phyloP scores from a whole-genome alignment of 2,113 vertebrate genomes.

The Corythornis madagascariensis region DNA sequence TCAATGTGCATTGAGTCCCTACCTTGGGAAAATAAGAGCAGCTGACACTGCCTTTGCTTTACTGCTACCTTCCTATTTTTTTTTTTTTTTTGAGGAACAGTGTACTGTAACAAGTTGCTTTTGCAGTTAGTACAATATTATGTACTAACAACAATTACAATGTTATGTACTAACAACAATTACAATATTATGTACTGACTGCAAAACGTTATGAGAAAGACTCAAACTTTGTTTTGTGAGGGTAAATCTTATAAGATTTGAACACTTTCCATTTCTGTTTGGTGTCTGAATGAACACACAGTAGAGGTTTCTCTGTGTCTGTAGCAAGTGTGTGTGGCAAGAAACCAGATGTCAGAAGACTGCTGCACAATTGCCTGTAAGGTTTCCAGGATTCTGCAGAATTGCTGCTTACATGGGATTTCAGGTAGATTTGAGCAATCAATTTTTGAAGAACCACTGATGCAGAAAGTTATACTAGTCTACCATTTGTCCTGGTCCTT shows the following conservation, averaged over 20 bases:
- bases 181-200: background rate
- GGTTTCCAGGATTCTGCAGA: background rate
- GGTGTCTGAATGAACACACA: background rate
- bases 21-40: background rate
- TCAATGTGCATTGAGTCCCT: background rate
- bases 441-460: background rate
- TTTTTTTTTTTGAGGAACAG: background rate
- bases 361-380: background rate
- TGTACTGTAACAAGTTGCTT: background rate
- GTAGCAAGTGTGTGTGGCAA: background rate
- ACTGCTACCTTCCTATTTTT: background rate
- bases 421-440: background rate
- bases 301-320: background rate
- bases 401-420: background rate
- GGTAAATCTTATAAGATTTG: background rate
- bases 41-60: slow-evolving; percentile 2
- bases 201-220: background rate
- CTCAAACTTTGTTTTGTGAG: background rate
- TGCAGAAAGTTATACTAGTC: background rate
- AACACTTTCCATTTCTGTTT: background rate
- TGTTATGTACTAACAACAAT: too few relatives aligned
- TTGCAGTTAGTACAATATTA: background rate
- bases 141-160: background rate
- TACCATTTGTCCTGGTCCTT: background rate
- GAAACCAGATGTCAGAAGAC: background rate